phyloP scores from a whole-genome alignment of 2,113 vertebrate species.

The Vombatus ursinus region DNA sequence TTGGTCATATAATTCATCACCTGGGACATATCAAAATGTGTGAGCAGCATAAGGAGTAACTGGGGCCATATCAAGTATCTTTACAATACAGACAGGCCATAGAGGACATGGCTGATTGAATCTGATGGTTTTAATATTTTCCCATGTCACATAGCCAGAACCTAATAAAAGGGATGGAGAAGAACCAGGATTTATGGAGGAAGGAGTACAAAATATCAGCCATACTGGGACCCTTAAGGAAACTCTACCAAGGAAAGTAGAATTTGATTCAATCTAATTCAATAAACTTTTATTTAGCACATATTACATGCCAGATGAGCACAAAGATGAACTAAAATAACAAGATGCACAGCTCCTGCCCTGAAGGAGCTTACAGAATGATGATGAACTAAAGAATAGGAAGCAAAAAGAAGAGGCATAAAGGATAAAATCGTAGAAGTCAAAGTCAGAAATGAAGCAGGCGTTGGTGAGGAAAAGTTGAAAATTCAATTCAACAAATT shows the following conservation, averaged over 20 bases:
- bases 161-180: neutral
- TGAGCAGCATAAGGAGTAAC: neutral
- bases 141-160: neutral
- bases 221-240: neutral
- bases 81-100: constrained; percentile 8
- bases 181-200: neutral
- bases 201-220: neutral
- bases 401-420: neutral
- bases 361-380: neutral
- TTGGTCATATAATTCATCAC: neutral
- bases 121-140: neutral
- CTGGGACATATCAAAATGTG: neutral
- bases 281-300: neutral
- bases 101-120: neutral
- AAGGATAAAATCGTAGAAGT: neutral
- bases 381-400: neutral
- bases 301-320: neutral
- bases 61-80: neutral
- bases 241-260: neutral
- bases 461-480: neutral
- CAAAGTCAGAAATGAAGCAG: neutral
- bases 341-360: neutral
- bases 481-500: neutral
- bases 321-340: neutral
- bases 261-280: neutral